A percentile compares a stretch with the other conserved stretches of the same genome.
These are phyloP conservation scores for Timema cristinae DNA, from an alignment of 2,888 invertebrate species.

Conservation along the genomic window DNA sequence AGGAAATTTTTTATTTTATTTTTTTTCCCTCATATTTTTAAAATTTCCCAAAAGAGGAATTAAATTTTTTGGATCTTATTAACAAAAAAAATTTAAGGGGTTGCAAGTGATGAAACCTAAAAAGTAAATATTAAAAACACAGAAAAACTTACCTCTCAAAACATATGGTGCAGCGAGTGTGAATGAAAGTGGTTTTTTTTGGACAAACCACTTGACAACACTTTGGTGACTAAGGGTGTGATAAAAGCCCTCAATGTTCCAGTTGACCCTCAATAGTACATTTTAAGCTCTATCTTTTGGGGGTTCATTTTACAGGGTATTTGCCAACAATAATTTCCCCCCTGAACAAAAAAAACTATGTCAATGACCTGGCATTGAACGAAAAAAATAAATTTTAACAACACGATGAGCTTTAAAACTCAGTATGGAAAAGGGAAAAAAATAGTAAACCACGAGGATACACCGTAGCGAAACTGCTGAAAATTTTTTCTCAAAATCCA, in stretches of 20 bases:
- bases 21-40: too few species aligned
- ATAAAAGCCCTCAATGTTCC: conserved; percentile 72
- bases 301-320: conserved; percentile 90
- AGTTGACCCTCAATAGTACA: conserved; percentile 75
- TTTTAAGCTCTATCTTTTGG: conserved; percentile 80
- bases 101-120: too few species aligned
- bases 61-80: too few species aligned
- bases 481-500: conserved; percentile 78
- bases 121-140: not conserved
- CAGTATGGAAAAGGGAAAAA: too few species aligned
- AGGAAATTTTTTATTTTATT: too few species aligned
- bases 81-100: too few species aligned
- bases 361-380: too few species aligned
- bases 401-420: too few species aligned
- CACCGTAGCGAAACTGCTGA: conserved; percentile 76
- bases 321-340: conserved; percentile 70
- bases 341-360: conserved; percentile 42
- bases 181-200: conserved; percentile 74
- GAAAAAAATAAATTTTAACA: too few species aligned
- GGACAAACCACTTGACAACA: conserved; percentile 65
- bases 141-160: conserved; percentile 46
- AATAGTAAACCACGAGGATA: conserved; percentile 49
- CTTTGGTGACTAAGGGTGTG: conserved; percentile 71
- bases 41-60: too few species aligned
- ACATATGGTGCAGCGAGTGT: conserved; percentile 67